Percentiles rank a stretch among this genome's conserved stretches.
phyloP scores from a whole-genome alignment of 2,113 vertebrate species.

The Pterocles orientalis region DNA sequence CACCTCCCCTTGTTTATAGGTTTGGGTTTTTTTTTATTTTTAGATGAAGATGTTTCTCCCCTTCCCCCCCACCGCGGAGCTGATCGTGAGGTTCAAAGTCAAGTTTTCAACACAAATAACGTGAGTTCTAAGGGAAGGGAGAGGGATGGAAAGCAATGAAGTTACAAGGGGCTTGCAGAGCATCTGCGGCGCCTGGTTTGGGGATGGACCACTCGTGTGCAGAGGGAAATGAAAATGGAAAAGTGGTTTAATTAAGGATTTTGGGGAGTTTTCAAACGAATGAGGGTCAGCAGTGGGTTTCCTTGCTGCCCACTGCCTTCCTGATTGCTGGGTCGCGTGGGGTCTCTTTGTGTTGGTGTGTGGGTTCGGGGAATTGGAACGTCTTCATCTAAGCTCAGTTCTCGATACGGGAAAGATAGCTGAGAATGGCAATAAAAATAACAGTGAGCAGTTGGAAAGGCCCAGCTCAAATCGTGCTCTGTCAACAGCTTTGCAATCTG shows the following conservation, averaged over 20 bases:
- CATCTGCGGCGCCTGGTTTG: not conserved
- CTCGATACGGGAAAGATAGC: conserved; percentile 21
- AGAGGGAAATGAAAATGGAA: not conserved
- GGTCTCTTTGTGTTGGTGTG: accelerated
- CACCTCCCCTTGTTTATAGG: not conserved
- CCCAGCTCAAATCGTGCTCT: conserved; percentile 41
- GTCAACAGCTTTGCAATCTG: conserved; percentile 69
- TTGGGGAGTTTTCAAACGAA: not conserved
- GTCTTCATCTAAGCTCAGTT: not conserved
- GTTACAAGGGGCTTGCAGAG: not conserved
- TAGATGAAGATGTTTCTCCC: not conserved
- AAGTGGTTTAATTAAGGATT: not conserved
- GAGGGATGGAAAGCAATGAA: not conserved
- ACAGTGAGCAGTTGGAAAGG: conserved; percentile 38
- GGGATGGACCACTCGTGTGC: accelerated
- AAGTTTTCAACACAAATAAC: not conserved
- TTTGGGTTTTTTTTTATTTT: not conserved
- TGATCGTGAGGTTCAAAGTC: not conserved
- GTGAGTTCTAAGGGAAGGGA: not conserved
- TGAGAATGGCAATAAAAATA: conserved; percentile 52
- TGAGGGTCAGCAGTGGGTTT: accelerated
- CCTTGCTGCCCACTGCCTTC: not conserved
- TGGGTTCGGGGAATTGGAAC: not conserved
- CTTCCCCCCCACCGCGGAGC: not conserved
- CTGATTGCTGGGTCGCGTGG: accelerated